Percentiles rank a stretch among this genome's conserved stretches.
Conservation (phyloP, 2,888 invertebrate species). For the Andricus quercusramuli region DNA sequence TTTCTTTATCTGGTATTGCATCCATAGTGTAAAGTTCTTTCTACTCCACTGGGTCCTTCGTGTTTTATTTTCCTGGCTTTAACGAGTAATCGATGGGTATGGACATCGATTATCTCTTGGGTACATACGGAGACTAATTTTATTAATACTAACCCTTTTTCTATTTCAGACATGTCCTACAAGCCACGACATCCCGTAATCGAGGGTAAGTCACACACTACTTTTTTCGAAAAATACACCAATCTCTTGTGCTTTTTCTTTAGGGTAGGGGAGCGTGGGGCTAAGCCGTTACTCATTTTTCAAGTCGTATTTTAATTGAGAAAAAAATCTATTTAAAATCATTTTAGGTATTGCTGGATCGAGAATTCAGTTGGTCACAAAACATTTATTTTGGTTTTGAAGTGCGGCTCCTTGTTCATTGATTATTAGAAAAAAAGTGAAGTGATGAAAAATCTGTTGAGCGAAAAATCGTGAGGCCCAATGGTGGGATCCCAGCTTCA, state of each 20-base stretch:
- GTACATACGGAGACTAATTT: constrained; percentile 29
- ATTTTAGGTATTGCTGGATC: too few relatives aligned
- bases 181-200: constrained; percentile 83
- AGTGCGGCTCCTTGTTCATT: too few relatives aligned
- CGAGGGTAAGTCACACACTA: constrained; percentile 80
- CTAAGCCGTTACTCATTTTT: too few relatives aligned
- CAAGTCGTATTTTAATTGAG: too few relatives aligned
- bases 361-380: too few relatives aligned
- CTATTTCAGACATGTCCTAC: constrained; percentile 85
- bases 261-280: too few relatives aligned
- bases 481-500: too few relatives aligned
- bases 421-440: too few relatives aligned
- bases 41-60: constrained; percentile 21
- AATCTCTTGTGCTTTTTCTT: not conserved
- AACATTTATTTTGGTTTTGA: too few relatives aligned
- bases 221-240: not conserved
- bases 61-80: constrained; percentile 43
- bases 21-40: not conserved
- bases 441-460: too few relatives aligned
- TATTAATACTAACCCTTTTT: constrained; percentile 58
- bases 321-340: too few relatives aligned
- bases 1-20: not conserved
- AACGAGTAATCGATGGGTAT: constrained; percentile 41
- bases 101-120: not conserved
- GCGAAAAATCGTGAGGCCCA: too few relatives aligned